Evolutionary conservation across 2,113 vertebrate genomes (phyloP).

Genomic region (Calyptomena viridis): DNA sequence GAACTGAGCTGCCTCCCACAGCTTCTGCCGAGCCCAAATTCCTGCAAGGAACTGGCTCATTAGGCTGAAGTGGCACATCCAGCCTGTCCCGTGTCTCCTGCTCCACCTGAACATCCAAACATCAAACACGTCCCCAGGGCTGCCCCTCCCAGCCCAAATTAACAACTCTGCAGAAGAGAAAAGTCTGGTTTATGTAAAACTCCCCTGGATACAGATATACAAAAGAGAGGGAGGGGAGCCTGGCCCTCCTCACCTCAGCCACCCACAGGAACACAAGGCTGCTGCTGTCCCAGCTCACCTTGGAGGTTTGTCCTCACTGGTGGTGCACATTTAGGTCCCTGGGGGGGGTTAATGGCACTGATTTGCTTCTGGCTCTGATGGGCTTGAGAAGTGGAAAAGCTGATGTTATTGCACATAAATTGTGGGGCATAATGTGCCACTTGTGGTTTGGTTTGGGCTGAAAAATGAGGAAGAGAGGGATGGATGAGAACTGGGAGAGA

Average conservation of each 20-base stretch:
- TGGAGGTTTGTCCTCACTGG: background rate
- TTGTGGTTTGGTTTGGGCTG: background rate
- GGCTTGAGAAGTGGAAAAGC: background rate
- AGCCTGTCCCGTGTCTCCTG: background rate
- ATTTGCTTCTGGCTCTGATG: background rate
- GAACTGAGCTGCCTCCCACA: slow-evolving; percentile 39
- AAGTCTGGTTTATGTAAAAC: fast-evolving
- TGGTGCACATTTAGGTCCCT: background rate
- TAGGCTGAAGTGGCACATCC: background rate
- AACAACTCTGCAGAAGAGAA: background rate
- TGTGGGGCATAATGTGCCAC: background rate
- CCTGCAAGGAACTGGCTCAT: slow-evolving; percentile 8
- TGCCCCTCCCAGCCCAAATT: background rate
- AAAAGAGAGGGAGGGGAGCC: background rate
- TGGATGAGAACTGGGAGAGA: background rate
- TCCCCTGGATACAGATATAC: background rate
- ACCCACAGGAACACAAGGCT: background rate
- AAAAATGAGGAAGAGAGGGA: background rate
- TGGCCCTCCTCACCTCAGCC: background rate
- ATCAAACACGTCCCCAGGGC: background rate
- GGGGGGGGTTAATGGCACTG: background rate
- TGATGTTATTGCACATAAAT: background rate
- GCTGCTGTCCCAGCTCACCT: background rate
- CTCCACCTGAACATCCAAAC: background rate
- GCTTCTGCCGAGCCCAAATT: slow-evolving; percentile 7